These are phyloP conservation scores for Hippocampus abdominalis DNA, from an alignment of 2,113 vertebrate genomes.

Conservation along the genomic window DNA sequence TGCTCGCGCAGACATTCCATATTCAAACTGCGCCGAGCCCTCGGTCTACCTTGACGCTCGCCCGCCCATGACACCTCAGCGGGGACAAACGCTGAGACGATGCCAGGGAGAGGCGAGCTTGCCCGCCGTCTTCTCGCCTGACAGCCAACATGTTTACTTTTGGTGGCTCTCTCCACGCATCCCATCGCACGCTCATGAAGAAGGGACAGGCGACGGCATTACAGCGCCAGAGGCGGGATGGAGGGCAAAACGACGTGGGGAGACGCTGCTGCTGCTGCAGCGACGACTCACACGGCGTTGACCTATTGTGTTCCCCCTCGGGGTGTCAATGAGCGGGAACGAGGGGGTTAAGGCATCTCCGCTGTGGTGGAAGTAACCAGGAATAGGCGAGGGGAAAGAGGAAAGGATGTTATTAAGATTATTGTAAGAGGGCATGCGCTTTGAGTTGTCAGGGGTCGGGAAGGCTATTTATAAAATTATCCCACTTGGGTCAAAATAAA, in stretches of 20 bases:
- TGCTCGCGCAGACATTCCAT: conserved; percentile 10
- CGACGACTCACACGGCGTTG: conserved; percentile 40
- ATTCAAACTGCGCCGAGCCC: conserved; percentile 11
- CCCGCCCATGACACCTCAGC: conserved; percentile 51
- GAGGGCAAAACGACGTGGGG: conserved; percentile 53
- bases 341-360: conserved; percentile 48
- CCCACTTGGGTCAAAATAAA: not conserved
- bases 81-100: conserved; percentile 30
- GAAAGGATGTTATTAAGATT: conserved; percentile 45
- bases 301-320: conserved; percentile 50
- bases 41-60: conserved; percentile 22
- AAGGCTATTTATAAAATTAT: not conserved
- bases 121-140: conserved; percentile 26
- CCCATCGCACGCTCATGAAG: conserved; percentile 42
- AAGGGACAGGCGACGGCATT: conserved; percentile 43
- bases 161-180: conserved; percentile 18
- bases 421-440: conserved; percentile 25
- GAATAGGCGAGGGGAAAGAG: conserved; percentile 35
- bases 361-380: conserved; percentile 65
- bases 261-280: conserved; percentile 20
- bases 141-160: conserved; percentile 42
- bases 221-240: conserved; percentile 54
- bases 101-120: conserved; percentile 19
- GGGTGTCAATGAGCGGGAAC: conserved; percentile 50
- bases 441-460: not conserved